phyloP scores from a whole-genome alignment of 2,797 vertebrate genomes.

The Pseudotriccus pelzelni region DNA sequence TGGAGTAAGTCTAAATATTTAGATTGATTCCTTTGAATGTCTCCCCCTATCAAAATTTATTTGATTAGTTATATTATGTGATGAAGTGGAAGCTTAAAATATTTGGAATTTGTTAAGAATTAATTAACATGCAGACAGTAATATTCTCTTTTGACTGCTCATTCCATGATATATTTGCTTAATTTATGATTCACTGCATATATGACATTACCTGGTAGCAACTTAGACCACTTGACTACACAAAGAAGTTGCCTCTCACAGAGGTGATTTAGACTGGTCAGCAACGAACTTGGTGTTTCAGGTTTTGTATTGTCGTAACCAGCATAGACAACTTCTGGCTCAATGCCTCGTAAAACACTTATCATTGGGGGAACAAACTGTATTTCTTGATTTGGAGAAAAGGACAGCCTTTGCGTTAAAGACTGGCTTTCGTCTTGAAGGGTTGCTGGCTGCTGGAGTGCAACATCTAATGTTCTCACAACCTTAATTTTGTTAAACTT shows the following conservation, averaged over 20 bases:
- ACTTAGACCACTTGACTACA: constrained; percentile 98
- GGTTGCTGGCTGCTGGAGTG: constrained; percentile 69
- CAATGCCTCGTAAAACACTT: constrained; percentile 90
- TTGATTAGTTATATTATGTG: not conserved
- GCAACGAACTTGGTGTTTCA: constrained; percentile 86
- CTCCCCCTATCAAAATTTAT: not conserved
- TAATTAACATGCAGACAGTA: not conserved
- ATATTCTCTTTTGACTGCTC: not conserved
- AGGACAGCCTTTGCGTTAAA: constrained; percentile 80
- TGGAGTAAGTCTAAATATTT: not conserved
- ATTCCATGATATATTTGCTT: not conserved
- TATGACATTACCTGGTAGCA: constrained; percentile 89
- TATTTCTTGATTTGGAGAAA: constrained; percentile 84
- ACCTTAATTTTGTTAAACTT: constrained; percentile 90
- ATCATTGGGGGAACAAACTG: constrained; percentile 87
- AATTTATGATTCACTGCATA: not conserved
- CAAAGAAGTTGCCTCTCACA: constrained; percentile 94
- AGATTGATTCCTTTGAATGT: not conserved
- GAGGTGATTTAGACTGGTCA: constrained; percentile 92
- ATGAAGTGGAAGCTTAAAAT: not conserved
- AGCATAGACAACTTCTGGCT: constrained; percentile 89
- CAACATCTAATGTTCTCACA: constrained; percentile 79
- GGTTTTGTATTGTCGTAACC: constrained; percentile 88
- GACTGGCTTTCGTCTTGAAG: constrained; percentile 71
- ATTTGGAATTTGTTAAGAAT: not conserved